Evolutionary conservation across 2,888 invertebrate genomes (phyloP), one percentile per base, ranked within the genome.

Genomic region (Rhabditophanes sp.): DNA sequence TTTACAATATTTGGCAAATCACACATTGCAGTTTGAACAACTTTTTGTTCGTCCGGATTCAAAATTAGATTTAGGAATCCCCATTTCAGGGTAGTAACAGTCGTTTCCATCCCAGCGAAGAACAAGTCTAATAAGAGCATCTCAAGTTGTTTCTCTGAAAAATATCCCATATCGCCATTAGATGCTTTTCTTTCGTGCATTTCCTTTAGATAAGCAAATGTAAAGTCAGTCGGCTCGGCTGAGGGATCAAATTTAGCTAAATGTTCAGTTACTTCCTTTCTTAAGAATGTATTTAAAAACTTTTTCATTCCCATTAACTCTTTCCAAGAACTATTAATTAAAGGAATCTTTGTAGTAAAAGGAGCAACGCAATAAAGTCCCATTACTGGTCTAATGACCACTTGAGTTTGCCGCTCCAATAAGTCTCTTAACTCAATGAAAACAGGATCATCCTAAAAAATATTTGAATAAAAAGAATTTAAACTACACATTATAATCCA

Each of bases 51-150:
- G 30, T 53, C 41, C 15, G 45, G 41, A 32, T 51, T 42, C 9
- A 33, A 25, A 17, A 53, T 48, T 25, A 55, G 40, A 30, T 59
- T 33, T 3, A 62, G 35, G 25, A 62, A 47, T 8, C 53, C 62
- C 61, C 61, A 62, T 42, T 60, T 60, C 16, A 57, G 44, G 4
- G 62, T 62, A 11, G 59, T 62, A 20, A 60, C 59, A 12, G 62
- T 60, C 2, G 61, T 61, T 33, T 61, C 61, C 50, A 50, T 56
- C 18, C 61, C 61, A 19, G 61, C 61, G 26, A 58, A 58, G 43
- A 60, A 62, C 11, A 62, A 42, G 37, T 62, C 62, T 5, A 62
- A 44, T 7, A 62, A 42, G 2, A 62, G 46, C 58, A 62, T 62
- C 35, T 46, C 46, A 20, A 61, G 45, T 31, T 61, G 61, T 40